Conservation (phyloP, 2,888 invertebrate species). For the Oscheius sp. region DNA sequence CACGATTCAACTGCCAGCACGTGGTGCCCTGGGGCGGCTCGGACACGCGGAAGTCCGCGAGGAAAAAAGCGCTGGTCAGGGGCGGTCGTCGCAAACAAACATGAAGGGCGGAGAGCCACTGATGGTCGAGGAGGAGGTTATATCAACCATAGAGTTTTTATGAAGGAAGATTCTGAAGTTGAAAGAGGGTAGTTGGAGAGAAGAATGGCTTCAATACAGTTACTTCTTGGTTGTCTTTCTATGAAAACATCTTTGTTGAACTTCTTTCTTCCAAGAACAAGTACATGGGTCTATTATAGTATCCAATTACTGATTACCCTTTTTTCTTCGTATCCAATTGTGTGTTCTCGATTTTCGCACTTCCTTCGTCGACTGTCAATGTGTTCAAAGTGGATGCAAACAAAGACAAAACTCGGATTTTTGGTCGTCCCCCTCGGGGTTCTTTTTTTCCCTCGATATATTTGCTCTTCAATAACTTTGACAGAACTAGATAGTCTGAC, state of each 20-base stretch:
- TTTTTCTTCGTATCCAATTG: not conserved
- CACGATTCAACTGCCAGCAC: conserved; percentile 1
- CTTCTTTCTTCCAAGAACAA: no score
- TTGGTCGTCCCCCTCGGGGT: conserved; percentile 1
- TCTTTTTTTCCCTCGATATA: not conserved
- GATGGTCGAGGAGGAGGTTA: not conserved
- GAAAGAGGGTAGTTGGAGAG: no score
- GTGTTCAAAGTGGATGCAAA: conserved; percentile 17
- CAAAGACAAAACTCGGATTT: conserved; percentile 14
- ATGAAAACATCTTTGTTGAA: no score
- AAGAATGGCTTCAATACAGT: no score
- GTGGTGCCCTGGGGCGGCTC: conserved; percentile 21
- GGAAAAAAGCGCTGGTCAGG: conserved; percentile 32
- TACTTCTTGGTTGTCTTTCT: no score
- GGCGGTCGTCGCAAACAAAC: conserved; percentile 32
- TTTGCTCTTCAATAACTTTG: conserved; percentile 20
- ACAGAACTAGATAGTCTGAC: not conserved
- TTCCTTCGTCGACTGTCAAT: conserved; percentile 21
- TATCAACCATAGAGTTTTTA: no score
- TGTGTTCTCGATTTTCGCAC: conserved; percentile 22
- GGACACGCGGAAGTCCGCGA: conserved; percentile 28
- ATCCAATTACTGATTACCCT: no score
- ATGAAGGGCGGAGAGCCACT: conserved; percentile 1
- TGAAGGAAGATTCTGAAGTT: no score
- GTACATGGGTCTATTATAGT: no score